Conservation (phyloP, 2,888 invertebrate genomes). For the Drosophila koepferae region DNA sequence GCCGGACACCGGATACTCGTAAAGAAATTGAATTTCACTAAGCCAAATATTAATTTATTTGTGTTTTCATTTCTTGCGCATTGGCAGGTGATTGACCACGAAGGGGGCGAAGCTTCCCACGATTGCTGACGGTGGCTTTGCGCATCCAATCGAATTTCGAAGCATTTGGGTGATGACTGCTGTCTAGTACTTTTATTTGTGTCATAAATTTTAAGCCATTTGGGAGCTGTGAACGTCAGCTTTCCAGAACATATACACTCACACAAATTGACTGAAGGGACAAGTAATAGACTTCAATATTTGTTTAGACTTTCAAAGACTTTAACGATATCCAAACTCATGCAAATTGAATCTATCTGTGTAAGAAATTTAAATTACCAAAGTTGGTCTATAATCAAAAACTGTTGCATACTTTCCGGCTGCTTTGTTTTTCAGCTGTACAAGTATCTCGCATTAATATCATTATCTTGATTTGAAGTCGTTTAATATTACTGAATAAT, state of each 20-base stretch:
- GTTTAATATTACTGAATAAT: no score
- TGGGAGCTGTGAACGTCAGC: conserved; percentile 74
- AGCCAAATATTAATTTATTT: conserved; percentile 79
- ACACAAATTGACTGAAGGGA: conserved; percentile 13
- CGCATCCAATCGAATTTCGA: conserved; percentile 71
- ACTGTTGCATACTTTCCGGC: conserved; percentile 39
- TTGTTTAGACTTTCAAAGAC: background rate
- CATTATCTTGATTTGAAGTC: background rate
- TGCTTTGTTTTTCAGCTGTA: background rate
- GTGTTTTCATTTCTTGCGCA: conserved; percentile 76
- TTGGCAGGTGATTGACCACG: conserved; percentile 70
- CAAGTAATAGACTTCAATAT: conserved; percentile 16
- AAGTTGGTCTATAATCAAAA: conserved; percentile 2
- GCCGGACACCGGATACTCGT: conserved; percentile 55
- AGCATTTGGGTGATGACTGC: conserved; percentile 35
- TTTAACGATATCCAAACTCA: background rate
- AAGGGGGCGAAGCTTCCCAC: conserved; percentile 20
- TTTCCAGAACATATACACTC: conserved; percentile 33
- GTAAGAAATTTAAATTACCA: background rate
- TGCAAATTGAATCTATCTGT: background rate
- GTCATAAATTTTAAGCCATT: conserved; percentile 80
- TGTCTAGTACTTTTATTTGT: conserved; percentile 74
- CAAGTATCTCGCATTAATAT: no score
- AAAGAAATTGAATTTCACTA: conserved; percentile 79
- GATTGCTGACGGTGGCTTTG: conserved; percentile 54